phyloP scores from a whole-genome alignment of 2,113 vertebrate species.

The Python bivittatus region DNA sequence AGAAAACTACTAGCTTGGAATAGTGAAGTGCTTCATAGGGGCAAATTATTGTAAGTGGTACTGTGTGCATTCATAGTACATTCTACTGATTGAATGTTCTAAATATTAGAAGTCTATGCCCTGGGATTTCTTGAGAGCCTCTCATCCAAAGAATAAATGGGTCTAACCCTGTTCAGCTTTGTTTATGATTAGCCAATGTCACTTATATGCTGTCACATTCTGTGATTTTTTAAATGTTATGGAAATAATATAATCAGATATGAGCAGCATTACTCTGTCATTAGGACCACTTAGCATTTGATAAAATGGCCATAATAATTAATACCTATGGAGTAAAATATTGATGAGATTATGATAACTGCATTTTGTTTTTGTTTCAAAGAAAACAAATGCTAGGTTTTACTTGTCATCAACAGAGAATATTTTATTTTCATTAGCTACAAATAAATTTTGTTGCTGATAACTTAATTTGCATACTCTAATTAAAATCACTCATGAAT shows the following conservation, averaged over 20 bases:
- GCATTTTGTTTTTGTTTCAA: background rate
- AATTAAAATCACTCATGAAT: background rate
- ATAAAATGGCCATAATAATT: background rate
- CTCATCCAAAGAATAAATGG: too few relatives aligned
- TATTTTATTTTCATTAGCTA: background rate
- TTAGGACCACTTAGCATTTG: background rate
- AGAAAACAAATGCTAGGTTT: background rate
- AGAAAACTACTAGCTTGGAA: background rate
- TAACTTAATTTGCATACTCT: slow-evolving; percentile 13
- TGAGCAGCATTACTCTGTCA: background rate
- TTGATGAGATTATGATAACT: background rate
- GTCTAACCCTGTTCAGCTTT: too few relatives aligned
- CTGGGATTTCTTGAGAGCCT: background rate
- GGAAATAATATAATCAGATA: background rate
- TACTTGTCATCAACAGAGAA: background rate
- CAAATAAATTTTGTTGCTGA: slow-evolving; percentile 1
- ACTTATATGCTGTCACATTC: too few relatives aligned
- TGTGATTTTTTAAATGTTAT: background rate
- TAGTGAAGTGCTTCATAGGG: background rate
- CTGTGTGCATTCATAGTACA: background rate
- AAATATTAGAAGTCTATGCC: background rate
- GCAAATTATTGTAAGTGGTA: background rate
- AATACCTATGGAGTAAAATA: background rate
- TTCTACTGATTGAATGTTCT: background rate
- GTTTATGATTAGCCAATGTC: too few relatives aligned